A percentile compares a stretch with the other conserved stretches of the same genome.
phyloP scores from a whole-genome alignment of 2,888 invertebrate species.

The Trissoscelio sp. region DNA sequence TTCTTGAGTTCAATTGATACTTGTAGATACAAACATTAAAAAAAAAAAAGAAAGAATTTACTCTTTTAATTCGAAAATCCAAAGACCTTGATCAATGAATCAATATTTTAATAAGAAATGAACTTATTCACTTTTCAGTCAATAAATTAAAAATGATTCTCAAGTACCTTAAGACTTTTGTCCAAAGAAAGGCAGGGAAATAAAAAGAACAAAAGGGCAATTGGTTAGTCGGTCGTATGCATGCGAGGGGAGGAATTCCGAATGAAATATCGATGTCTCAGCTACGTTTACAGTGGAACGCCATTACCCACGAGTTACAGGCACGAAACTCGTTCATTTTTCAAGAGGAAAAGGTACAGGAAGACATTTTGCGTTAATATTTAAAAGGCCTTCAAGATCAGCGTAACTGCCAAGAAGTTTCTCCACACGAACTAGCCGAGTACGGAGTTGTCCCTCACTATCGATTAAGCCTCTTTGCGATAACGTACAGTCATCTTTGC shows the following conservation, averaged over 20 bases:
- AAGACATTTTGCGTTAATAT: constrained; percentile 57
- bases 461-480: constrained; percentile 32
- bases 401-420: constrained; percentile 57
- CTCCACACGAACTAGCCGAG: constrained; percentile 8
- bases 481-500: not conserved
- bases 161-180: constrained; percentile 8
- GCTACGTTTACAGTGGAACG: constrained; percentile 74
- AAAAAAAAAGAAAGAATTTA: too few relatives aligned
- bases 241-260: constrained; percentile 58
- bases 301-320: constrained; percentile 70
- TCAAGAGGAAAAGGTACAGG: constrained; percentile 44
- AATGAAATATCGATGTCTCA: constrained; percentile 76
- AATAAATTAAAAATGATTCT: not conserved
- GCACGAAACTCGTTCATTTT: constrained; percentile 51
- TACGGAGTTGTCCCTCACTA: constrained; percentile 23
- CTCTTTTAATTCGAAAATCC: too few relatives aligned
- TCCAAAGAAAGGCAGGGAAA: not conserved
- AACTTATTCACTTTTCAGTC: too few relatives aligned
- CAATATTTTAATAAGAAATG: too few relatives aligned
- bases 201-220: constrained; percentile 26
- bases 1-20: too few relatives aligned
- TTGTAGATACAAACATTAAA: too few relatives aligned
- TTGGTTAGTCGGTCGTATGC: constrained; percentile 36
- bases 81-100: too few relatives aligned
- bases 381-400: constrained; percentile 56